Evolutionary conservation across 2,797 vertebrate genomes (phyloP), one percentile per base, ranked within the genome.

Genomic region (Hapalemur alaotrensis): DNA sequence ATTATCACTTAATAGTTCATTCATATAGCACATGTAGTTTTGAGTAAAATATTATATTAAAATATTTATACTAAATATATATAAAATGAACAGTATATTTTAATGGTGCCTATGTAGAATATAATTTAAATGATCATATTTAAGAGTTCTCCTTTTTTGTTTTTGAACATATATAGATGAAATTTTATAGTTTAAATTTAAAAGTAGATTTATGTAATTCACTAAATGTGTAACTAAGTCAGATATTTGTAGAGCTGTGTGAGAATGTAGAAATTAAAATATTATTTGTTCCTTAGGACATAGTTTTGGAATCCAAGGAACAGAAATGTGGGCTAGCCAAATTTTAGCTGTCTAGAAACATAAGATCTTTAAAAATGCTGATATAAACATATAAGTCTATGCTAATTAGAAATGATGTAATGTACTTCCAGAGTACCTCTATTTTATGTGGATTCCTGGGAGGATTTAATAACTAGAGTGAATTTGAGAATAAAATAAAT

Each of bases 351-450:
- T 86, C 30, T 91, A 59, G 88, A 95, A 50, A 38, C 88, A 63
- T 14, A 28, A 96, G 28, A 85, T 9, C 48, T 80, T 85, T 65
- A 65, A 87, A 84, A 85, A 70, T 89, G 38, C 13, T 92, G 70
- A 70, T 65, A 41, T 91, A 84, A 87, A 22, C 52, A 81, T 15
- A 9, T 69, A 85, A 69, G 5, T 61, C 10, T 70, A 30, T 61
- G 32, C 28, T 89, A 89, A 91, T 93, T 96, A 89, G 79, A 85
- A 94, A 89, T 82, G 82, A 96, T 50, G 86, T 61, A 78, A 78
- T 94, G 28, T 81, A 38, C 11, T 91, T 80, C 32, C 59, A 54
- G 4, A 78, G 14, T 13, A 91, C 54, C 81, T 79, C 4, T 61
- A 67, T 52, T 83, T 96, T 65, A 35, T 75, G 50, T 59, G 43